These are phyloP conservation scores for Muntiacus muntjak DNA, from an alignment of 2,113 vertebrate genomes.

Conservation along the genomic window DNA sequence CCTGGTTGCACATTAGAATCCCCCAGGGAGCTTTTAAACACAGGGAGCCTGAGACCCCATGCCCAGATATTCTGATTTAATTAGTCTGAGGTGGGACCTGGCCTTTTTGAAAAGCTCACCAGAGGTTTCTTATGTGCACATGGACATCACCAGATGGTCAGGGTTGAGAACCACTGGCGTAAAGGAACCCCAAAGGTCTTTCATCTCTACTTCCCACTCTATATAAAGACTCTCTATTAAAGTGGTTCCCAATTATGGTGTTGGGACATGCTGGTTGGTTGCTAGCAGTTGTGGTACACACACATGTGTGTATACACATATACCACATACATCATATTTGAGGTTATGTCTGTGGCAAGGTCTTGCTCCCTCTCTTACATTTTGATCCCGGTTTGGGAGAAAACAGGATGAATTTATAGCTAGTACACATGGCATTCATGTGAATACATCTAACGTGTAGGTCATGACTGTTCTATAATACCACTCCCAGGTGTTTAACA, in stretches of 20 bases:
- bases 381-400: neutral
- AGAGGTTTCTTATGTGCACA: neutral
- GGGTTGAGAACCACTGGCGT: neutral
- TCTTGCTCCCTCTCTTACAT: neutral
- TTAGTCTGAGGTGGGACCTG: neutral
- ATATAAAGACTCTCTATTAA: neutral
- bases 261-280: neutral
- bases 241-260: neutral
- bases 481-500: neutral
- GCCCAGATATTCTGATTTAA: slow-evolving; percentile 26
- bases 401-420: neutral
- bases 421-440: neutral
- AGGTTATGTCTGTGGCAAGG: neutral
- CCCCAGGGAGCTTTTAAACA: slow-evolving; percentile 20
- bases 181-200: slow-evolving; percentile 9
- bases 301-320: neutral
- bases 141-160: neutral
- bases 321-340: neutral
- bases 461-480: neutral
- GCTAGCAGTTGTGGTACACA: neutral
- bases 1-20: neutral
- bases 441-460: neutral
- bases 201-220: slow-evolving; percentile 27
- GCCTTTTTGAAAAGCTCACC: slow-evolving; percentile 3
- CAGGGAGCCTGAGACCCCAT: neutral